Conservation (phyloP, 2,797 vertebrate species). For the Mionectes olivaceus region DNA sequence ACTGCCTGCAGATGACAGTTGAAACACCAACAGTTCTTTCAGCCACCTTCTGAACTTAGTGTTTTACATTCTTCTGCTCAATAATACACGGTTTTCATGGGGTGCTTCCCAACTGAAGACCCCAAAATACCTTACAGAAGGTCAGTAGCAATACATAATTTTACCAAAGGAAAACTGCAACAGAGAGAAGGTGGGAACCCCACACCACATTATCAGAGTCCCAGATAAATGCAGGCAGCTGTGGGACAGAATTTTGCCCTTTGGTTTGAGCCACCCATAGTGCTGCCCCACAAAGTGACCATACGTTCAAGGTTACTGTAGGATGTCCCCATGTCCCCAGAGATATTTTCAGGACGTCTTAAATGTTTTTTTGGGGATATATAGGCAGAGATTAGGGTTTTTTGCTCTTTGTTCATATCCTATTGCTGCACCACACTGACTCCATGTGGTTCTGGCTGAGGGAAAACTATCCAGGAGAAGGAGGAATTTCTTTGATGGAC, state of each 20-base stretch:
- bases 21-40: not conserved
- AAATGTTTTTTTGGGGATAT: not conserved
- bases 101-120: not conserved
- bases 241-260: not conserved
- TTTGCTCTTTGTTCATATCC: not conserved
- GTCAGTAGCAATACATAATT: not conserved
- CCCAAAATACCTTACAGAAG: not conserved
- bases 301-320: not conserved
- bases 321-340: not conserved
- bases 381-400: not conserved
- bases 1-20: not conserved
- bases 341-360: not conserved
- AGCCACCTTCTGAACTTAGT: not conserved
- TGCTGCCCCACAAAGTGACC: not conserved
- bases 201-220: not conserved
- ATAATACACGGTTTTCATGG: not conserved
- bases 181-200: not conserved
- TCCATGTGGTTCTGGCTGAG: slow-evolving; percentile 53
- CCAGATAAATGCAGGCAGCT: not conserved
- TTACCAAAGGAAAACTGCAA: not conserved
- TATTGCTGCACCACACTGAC: slow-evolving; percentile 62
- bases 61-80: not conserved
- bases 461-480: not conserved
- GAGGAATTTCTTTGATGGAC: not conserved
- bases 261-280: not conserved